phyloP scores from a whole-genome alignment of 2,113 vertebrate genomes.

The Garra rufa region DNA sequence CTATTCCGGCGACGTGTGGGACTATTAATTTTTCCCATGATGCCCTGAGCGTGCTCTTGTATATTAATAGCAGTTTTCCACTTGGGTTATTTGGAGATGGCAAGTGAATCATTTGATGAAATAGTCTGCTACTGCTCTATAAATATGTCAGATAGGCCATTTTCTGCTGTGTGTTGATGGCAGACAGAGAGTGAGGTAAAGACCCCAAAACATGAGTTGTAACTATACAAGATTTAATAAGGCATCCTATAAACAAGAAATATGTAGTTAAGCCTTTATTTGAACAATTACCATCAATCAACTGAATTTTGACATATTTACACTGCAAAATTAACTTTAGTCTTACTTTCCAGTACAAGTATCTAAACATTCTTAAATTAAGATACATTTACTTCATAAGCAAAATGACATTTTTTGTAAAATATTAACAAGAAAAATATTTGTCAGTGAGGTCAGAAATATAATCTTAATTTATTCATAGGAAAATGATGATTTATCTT shows the following conservation, averaged over 20 bases:
- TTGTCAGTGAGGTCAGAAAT: too few relatives aligned
- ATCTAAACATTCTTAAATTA: not conserved
- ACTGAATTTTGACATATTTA: not conserved
- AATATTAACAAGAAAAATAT: too few relatives aligned
- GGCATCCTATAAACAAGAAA: not conserved
- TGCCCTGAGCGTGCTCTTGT: slow-evolving; percentile 47
- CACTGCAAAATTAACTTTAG: too few relatives aligned
- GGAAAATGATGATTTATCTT: too few relatives aligned
- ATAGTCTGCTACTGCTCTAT: slow-evolving; percentile 20
- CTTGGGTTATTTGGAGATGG: slow-evolving; percentile 38
- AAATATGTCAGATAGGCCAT: slow-evolving; percentile 20
- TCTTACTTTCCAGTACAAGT: too few relatives aligned
- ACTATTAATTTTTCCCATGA: slow-evolving; percentile 47
- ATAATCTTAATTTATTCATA: too few relatives aligned
- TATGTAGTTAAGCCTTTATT: not conserved
- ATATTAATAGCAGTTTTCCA: slow-evolving; percentile 36
- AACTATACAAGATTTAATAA: not conserved
- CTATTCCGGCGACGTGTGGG: slow-evolving; percentile 18
- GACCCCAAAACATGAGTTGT: not conserved
- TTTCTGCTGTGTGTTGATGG: not conserved
- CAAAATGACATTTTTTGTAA: too few relatives aligned
- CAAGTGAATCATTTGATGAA: slow-evolving; percentile 10
- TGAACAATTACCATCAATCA: not conserved
- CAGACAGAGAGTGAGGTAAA: not conserved
- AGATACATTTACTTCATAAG: not conserved